Conservation (phyloP, 2,113 vertebrate genomes). For the Dasyprocta punctata region DNA sequence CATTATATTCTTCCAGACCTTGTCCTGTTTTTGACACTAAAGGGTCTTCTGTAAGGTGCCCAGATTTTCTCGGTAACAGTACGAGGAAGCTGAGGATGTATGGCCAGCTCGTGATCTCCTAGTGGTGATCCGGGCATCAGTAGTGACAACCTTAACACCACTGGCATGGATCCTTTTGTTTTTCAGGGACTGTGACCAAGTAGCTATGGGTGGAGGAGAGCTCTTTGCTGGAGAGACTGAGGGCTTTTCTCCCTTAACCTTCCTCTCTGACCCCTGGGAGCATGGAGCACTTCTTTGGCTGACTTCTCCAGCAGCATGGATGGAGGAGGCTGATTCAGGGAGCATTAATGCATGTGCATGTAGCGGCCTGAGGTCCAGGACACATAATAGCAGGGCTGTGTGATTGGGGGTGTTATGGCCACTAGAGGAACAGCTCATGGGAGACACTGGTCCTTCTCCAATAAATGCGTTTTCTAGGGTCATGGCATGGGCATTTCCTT, state of each 20-base stretch:
- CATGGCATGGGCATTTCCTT: background rate
- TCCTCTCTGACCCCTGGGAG: slow-evolving; percentile 81
- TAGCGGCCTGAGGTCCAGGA: background rate
- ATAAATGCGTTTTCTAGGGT: background rate
- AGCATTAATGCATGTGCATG: background rate
- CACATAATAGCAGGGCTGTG: background rate
- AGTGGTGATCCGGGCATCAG: background rate
- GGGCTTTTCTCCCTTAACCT: slow-evolving; percentile 71
- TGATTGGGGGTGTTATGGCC: rapidly evolving
- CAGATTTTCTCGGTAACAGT: background rate
- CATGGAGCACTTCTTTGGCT: slow-evolving; percentile 84
- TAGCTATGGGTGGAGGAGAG: rapidly evolving
- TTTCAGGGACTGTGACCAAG: background rate
- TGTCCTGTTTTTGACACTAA: background rate
- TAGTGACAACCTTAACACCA: too few species aligned
- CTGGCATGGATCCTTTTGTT: background rate
- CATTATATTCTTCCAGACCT: background rate
- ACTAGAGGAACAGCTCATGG: rapidly evolving
- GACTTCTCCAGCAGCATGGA: slow-evolving; percentile 87
- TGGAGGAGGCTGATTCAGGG: slow-evolving; percentile 82
- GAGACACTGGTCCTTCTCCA: too few species aligned
- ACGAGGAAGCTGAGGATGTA: background rate
- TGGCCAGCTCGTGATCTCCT: background rate
- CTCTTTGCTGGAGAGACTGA: rapidly evolving
- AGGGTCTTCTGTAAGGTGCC: background rate